These are phyloP conservation scores for Perca flavescens DNA, from an alignment of 2,113 vertebrate species.

Conservation along the genomic window DNA sequence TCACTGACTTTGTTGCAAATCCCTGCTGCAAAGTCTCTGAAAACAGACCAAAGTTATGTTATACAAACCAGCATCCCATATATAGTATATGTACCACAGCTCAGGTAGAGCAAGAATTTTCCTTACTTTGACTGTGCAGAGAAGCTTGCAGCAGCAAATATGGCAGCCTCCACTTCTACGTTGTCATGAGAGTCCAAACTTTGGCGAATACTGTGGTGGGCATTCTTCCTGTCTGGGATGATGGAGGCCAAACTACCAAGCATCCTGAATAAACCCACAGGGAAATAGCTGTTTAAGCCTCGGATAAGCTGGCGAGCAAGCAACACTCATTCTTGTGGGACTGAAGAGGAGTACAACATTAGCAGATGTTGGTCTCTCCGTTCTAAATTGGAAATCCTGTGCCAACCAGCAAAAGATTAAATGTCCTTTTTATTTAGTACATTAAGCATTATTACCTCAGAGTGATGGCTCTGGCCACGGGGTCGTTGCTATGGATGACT, in stretches of 20 bases:
- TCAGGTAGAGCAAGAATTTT: neutral
- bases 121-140: conserved; percentile 97
- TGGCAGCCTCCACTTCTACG: conserved; percentile 97
- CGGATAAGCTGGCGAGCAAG: neutral
- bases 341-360: too few relatives aligned
- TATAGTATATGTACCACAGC: neutral
- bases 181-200: conserved; percentile 98
- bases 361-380: too few relatives aligned
- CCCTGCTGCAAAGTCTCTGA: conserved; percentile 96
- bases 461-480: conserved; percentile 96
- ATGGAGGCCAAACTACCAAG: conserved; percentile 97
- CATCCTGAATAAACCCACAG: conserved; percentile 85
- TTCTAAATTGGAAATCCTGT: neutral
- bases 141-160: conserved; percentile 97
- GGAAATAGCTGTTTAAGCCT: neutral
- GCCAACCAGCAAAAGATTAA: neutral
- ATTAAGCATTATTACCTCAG: conserved; percentile 86
- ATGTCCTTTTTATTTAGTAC: too few relatives aligned
- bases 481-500: conserved; percentile 98
- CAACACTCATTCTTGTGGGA: neutral
- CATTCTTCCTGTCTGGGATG: conserved; percentile 98
- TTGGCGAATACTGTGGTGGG: conserved; percentile 98
- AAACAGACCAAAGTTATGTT: neutral
- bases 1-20: conserved; percentile 99
- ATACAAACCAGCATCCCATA: neutral